Evolutionary conservation across 2,797 vertebrate species (phyloP).

Genomic region (Periophthalmus magnuspinnatus): DNA sequence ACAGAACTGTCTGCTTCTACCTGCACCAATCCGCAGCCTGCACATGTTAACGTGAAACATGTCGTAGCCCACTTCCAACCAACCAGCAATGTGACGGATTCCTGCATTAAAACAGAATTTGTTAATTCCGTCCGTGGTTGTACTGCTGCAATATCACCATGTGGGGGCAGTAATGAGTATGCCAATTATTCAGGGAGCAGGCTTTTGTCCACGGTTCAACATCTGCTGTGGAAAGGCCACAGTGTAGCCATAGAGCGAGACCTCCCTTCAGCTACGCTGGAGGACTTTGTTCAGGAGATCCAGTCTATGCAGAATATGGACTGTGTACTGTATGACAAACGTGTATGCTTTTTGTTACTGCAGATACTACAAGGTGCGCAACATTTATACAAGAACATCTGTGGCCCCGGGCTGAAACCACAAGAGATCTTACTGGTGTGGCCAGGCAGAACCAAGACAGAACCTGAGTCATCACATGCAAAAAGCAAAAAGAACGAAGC

Average conservation of each 20-base stretch:
- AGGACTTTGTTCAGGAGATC: constrained; percentile 71
- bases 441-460: constrained; percentile 28
- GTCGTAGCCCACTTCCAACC: constrained; percentile 60
- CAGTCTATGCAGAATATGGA: constrained; percentile 38
- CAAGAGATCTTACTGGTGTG: constrained; percentile 75
- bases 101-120: not conserved
- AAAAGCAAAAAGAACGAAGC: constrained; percentile 12
- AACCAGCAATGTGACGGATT: not conserved
- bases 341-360: constrained; percentile 77
- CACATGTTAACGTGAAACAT: constrained; percentile 73
- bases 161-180: constrained; percentile 39
- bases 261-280: constrained; percentile 75
- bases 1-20: constrained; percentile 3
- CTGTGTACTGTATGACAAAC: constrained; percentile 67
- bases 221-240: constrained; percentile 53
- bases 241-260: constrained; percentile 67
- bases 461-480: not conserved
- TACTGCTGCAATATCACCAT: constrained; percentile 21
- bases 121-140: constrained; percentile 13
- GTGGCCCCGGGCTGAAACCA: constrained; percentile 60
- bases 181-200: not conserved
- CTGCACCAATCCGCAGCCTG: constrained; percentile 19
- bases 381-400: constrained; percentile 52
- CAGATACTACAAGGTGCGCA: constrained; percentile 78
- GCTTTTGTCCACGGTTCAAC: constrained; percentile 31